Evolutionary conservation across 2,888 invertebrate genomes (phyloP).

Genomic region (Cheiracanthium punctorium): DNA sequence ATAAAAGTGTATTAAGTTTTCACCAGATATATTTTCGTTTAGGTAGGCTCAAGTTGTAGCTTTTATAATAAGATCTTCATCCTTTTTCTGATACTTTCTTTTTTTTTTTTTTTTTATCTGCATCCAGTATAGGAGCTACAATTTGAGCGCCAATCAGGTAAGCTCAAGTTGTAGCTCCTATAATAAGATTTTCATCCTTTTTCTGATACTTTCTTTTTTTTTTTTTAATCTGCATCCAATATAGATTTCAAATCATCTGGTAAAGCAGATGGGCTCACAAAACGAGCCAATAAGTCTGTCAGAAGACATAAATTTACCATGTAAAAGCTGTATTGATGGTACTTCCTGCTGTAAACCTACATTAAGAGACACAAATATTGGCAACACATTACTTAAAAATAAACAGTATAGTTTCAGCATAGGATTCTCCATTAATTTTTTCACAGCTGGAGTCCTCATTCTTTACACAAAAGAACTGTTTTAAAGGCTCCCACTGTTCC

Average conservation of each 20-base stretch:
- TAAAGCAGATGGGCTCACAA: neutral
- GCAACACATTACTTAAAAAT: neutral
- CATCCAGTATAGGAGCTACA: no score
- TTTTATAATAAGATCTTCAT: neutral
- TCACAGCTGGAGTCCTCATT: neutral
- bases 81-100: neutral
- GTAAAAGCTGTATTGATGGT: neutral
- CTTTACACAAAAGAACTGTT: neutral
- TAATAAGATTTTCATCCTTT: neutral
- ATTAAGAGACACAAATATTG: neutral
- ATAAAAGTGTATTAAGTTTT: neutral
- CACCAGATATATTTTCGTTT: neutral
- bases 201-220: neutral
- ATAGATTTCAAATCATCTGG: neutral
- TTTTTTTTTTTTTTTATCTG: neutral
- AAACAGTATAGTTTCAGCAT: neutral
- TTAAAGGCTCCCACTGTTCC: neutral
- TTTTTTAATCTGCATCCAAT: neutral
- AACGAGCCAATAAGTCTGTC: neutral
- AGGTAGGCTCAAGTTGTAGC: neutral
- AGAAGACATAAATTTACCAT: neutral
- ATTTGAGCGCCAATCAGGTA: no score
- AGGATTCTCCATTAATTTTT: neutral
- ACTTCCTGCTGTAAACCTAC: neutral
- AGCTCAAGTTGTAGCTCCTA: neutral